Conservation (phyloP, 2,113 vertebrate species). For the Anseranas semipalmata region DNA sequence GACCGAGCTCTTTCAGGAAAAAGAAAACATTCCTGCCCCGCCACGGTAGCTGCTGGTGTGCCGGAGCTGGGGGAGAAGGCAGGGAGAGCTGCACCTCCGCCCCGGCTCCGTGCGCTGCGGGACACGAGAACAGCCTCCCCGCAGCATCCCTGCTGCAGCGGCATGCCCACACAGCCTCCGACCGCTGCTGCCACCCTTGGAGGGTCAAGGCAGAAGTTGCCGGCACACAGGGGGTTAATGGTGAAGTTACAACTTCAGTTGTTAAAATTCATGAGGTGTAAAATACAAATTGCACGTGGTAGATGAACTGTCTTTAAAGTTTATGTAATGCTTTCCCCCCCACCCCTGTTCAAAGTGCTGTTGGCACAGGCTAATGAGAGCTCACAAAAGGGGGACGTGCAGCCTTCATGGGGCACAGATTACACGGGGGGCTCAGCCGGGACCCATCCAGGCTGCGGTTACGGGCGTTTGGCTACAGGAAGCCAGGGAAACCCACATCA, state of each 20-base stretch:
- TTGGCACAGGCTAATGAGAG: constrained; percentile 15
- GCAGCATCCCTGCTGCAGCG: neutral
- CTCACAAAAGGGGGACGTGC: neutral
- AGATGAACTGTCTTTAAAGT: constrained; percentile 63
- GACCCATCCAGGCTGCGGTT: neutral
- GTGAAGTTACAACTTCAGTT: neutral
- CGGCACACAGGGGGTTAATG: neutral
- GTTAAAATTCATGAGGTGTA: constrained; percentile 72
- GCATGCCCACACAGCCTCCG: rapidly evolving
- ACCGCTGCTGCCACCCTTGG: neutral
- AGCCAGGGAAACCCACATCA: neutral
- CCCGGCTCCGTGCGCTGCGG: rapidly evolving
- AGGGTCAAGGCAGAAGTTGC: neutral
- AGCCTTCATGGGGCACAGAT: neutral
- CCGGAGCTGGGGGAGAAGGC: neutral
- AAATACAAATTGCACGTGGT: constrained; percentile 65
- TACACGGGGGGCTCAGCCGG: neutral
- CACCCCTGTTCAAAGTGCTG: neutral
- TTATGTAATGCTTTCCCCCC: constrained; percentile 9
- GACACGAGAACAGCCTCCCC: neutral
- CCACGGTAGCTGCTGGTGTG: neutral
- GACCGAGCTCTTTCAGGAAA: neutral
- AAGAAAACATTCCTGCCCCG: neutral
- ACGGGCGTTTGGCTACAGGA: neutral
- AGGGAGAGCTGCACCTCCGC: neutral